phyloP scores from a whole-genome alignment of 2,113 vertebrate genomes.

The Clupea harengus region DNA sequence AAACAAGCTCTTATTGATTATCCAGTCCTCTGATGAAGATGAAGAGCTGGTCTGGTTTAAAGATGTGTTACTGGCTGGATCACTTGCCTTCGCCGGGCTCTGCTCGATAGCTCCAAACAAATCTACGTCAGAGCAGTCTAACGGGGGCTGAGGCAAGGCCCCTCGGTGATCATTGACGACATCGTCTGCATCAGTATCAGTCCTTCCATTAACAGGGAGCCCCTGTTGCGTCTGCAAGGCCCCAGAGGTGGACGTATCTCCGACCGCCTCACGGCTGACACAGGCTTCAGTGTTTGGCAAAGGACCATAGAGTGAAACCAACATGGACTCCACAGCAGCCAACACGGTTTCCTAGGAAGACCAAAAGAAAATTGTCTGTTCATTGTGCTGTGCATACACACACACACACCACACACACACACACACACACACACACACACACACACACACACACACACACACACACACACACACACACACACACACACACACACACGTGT shows the following conservation, averaged over 20 bases:
- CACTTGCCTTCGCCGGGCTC: background rate
- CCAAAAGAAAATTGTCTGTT: conserved; percentile 27
- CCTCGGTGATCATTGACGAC: background rate
- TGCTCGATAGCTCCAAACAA: conserved; percentile 16
- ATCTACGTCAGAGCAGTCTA: conserved; percentile 5
- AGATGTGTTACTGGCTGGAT: conserved; percentile 22
- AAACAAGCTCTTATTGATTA: conserved; percentile 55
- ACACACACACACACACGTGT: background rate
- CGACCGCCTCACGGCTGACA: conserved; percentile 58
- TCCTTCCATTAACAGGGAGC: background rate
- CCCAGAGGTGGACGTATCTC: conserved; percentile 49
- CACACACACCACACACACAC: no score
- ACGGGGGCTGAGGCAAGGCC: background rate
- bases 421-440: no score
- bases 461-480: no score
- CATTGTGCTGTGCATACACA: background rate
- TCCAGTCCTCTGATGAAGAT: conserved; percentile 65
- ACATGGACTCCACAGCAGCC: conserved; percentile 82
- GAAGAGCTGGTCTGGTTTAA: conserved; percentile 64
- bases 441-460: no score
- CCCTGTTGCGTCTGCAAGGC: background rate
- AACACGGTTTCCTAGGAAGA: conserved; percentile 80
- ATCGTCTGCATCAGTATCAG: background rate
- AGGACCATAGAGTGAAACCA: conserved; percentile 84
- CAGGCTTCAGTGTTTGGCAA: conserved; percentile 59